Evolutionary conservation across 2,888 invertebrate species (phyloP), one percentile per base, ranked within the genome.

Genomic region (Euplexia lucipara): DNA sequence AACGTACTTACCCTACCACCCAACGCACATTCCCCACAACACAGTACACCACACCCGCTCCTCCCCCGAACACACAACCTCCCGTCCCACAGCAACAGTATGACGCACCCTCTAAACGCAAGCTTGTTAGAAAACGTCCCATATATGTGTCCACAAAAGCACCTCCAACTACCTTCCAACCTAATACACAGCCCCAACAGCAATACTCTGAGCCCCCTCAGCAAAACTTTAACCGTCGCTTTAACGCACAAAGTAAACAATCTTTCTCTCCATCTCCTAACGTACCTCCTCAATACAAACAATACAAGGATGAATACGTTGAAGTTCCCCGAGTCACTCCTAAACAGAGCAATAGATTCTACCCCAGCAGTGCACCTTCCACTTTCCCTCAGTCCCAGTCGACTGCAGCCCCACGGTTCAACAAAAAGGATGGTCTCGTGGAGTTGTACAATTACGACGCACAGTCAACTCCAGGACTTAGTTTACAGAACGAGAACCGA

Each of bases 361-460:
- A 87, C 75, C 84, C 88, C 0, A 90, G 85, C 57, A 89, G 82
- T 44, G 86, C 89, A 26, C 84, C 91, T 34, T 87, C 92, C 2
- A 84, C 91, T 1, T 90, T 90, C 65, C 79, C 89, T 12, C 88
- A 88, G 53, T 83, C 90, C 20, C 88, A 88, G 42, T 83, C 91
- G 7, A 87, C 92, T 8, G 73, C 87, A 42, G 64, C 83, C 14
- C 84, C 89, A 16, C 87, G 88, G 63, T 91, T 84, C 63, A 92
- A 88, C 63, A 95, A 95, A 45, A 95, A 95, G 70, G 92, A 94
- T 44, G 91, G 93, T 48, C 89, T 89, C 14, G 91, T 92, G 8
- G 96, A 96, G 65, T 68, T 92, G 26, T 95, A 93, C 78, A 95
- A 94, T 57, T 95, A 95, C 20, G 95, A 96, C n/a, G 78, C 91